phyloP scores from a whole-genome alignment of 2,113 vertebrate species.

The Pungitius pungitius region DNA sequence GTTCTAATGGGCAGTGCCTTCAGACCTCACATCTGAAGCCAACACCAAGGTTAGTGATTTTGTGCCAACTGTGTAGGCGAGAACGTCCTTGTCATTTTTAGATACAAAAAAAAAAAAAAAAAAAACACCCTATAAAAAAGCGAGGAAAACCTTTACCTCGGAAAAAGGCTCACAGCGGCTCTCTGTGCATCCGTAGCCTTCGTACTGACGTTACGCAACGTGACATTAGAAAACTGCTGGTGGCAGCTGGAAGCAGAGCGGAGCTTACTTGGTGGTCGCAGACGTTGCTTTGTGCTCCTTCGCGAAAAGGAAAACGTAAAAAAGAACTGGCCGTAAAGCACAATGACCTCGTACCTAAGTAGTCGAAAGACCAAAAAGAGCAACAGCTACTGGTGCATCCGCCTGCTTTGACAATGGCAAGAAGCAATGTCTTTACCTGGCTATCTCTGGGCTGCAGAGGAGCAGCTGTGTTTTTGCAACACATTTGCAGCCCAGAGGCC shows the following conservation, averaged over 20 bases:
- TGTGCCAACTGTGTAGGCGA: not conserved
- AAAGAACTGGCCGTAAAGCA: not conserved
- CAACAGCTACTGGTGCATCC: not conserved
- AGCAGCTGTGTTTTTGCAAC: not conserved
- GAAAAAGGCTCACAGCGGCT: not conserved
- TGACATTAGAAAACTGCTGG: slow-evolving; percentile 37
- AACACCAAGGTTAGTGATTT: not conserved
- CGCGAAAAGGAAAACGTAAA: slow-evolving; percentile 15
- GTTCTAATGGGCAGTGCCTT: not conserved
- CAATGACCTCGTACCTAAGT: slow-evolving; percentile 8
- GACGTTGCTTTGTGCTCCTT: slow-evolving; percentile 12
- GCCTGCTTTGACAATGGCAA: too few species aligned
- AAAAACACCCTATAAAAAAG: too few species aligned
- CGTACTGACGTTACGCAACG: slow-evolving; percentile 23
- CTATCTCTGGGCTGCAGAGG: not conserved
- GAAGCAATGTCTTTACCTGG: too few species aligned
- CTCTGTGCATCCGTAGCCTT: slow-evolving; percentile 5
- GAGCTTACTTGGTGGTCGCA: not conserved
- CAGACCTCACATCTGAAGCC: slow-evolving; percentile 1
- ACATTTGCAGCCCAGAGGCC: not conserved
- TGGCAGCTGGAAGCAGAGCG: slow-evolving; percentile 12
- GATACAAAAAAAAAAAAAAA: too few species aligned
- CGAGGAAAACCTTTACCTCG: slow-evolving; percentile 14
- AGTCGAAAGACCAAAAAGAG: too few species aligned
- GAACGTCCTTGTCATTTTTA: slow-evolving; percentile 36